Conservation (phyloP, 2,888 invertebrate species). For the Rapana venosa region DNA sequence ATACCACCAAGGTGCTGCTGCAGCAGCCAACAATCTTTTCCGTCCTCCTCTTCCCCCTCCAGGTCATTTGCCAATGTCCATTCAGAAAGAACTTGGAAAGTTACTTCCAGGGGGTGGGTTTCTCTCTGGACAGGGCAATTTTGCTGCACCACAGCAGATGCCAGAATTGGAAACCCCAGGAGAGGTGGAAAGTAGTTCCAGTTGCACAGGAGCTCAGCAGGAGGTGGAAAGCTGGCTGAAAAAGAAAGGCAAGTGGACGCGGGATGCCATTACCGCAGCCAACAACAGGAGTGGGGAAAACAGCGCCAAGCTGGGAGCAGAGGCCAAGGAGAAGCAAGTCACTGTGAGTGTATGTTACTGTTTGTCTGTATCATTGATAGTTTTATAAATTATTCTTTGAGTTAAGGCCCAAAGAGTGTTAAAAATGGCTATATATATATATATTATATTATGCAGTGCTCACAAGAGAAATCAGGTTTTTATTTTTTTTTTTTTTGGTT, state of each 20-base stretch:
- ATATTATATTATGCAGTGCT: no score
- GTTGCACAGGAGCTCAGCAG: neutral
- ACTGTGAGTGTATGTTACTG: neutral
- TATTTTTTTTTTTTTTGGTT: no score
- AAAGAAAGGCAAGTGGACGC: neutral
- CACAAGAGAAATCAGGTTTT: no score
- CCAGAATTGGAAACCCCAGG: neutral
- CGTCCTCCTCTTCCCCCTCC: neutral
- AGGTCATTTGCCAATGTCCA: neutral
- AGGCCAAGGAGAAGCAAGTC: neutral
- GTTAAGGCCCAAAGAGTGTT: neutral
- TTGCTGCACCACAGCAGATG: neutral
- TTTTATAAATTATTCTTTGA: neutral
- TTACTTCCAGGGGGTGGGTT: neutral
- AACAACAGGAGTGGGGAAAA: neutral
- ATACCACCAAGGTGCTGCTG: no score
- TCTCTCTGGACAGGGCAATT: neutral
- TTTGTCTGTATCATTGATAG: neutral
- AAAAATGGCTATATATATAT: neutral
- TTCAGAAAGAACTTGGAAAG: neutral
- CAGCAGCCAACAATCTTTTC: no score
- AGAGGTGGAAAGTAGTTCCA: neutral
- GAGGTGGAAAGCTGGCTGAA: conserved; percentile 34
- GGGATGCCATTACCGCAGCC: neutral
- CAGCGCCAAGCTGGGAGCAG: neutral